phyloP scores from a whole-genome alignment of 2,797 vertebrate genomes.

The Phoebastria nigripes region DNA sequence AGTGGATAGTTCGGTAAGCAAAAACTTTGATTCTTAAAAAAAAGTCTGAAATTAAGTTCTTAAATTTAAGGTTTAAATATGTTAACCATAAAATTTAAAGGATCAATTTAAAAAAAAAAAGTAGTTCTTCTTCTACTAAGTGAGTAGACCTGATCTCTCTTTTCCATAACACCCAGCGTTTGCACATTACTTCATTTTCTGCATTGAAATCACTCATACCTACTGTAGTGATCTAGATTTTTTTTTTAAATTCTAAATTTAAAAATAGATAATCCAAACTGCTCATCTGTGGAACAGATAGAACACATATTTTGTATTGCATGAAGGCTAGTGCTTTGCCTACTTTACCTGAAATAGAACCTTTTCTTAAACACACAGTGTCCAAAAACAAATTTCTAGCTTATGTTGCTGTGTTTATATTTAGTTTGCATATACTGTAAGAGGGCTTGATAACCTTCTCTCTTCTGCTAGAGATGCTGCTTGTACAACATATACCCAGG shows the following conservation, averaged over 20 bases:
- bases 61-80: neutral
- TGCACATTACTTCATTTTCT: neutral
- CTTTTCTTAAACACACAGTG: neutral
- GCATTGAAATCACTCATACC: neutral
- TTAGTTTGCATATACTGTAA: neutral
- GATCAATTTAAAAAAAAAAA: neutral
- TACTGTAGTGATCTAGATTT: neutral
- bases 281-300: neutral
- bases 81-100: neutral
- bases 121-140: neutral
- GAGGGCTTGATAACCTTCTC: neutral
- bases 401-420: neutral
- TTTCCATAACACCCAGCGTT: neutral
- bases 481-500: slow-evolving; percentile 20
- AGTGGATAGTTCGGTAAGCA: neutral
- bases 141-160: neutral
- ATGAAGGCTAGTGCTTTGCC: neutral
- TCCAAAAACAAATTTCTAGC: neutral
- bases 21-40: neutral
- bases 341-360: neutral
- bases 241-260: neutral
- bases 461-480: slow-evolving; percentile 1
- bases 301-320: neutral
- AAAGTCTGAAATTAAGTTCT: neutral
- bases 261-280: neutral